Evolutionary conservation across 64 coral and sea anemone genomes (phyloP).

Genomic region (Stichodactyla helianthus): DNA sequence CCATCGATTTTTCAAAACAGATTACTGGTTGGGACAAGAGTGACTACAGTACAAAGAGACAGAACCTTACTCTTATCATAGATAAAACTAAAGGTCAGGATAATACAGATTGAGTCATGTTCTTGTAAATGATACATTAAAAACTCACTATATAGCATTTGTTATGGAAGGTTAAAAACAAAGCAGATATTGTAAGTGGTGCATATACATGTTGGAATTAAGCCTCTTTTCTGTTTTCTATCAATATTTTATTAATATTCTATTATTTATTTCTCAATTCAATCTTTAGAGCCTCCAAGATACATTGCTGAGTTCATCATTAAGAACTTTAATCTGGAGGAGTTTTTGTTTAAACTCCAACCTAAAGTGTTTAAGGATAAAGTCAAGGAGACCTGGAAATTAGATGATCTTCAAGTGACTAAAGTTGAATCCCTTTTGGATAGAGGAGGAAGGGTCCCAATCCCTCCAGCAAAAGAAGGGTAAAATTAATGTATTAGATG

Average conservation of each 20-base stretch:
- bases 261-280: not conserved
- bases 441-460: slow-evolving; percentile 66
- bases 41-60: slow-evolving; percentile 53
- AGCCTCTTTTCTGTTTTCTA: too few species aligned
- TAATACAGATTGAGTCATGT: not conserved
- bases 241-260: too few species aligned
- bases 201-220: too few species aligned
- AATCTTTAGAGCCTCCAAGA: slow-evolving; percentile 24
- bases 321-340: slow-evolving; percentile 29
- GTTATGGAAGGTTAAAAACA: too few species aligned
- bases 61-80: slow-evolving; percentile 40
- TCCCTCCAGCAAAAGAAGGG: slow-evolving; percentile 82
- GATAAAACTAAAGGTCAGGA: slow-evolving; percentile 56
- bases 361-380: slow-evolving; percentile 42
- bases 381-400: slow-evolving; percentile 57
- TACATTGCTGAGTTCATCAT: slow-evolving; percentile 51
- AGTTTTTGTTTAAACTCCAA: slow-evolving; percentile 26
- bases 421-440: slow-evolving; percentile 74
- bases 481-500: not conserved
- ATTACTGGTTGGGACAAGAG: slow-evolving; percentile 80
- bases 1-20: slow-evolving; percentile 13
- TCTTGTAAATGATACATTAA: too few species aligned
- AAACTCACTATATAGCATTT: too few species aligned
- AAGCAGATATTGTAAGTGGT: too few species aligned
- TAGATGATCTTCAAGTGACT: slow-evolving; percentile 43